Conservation (phyloP, 2,113 vertebrate species). For the Origma solitaria region DNA sequence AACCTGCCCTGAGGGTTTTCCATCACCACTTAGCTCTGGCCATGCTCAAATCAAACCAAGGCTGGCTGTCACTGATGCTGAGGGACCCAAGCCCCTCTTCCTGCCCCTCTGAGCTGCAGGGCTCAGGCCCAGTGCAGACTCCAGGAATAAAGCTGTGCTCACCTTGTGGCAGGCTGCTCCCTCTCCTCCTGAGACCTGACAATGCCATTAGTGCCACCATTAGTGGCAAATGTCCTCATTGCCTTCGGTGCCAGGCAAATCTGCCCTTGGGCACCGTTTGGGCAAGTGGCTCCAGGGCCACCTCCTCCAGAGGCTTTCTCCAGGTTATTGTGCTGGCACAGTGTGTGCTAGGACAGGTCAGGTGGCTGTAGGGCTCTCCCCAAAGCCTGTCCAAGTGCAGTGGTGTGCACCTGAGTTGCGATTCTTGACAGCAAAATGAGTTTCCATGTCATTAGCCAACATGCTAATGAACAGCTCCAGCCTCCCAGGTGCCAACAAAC, state of each 20-base stretch:
- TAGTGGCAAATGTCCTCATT: neutral
- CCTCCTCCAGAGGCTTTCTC: neutral
- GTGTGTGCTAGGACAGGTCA: fast-evolving
- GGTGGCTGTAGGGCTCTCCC: neutral
- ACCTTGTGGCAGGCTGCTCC: neutral
- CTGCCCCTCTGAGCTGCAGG: neutral
- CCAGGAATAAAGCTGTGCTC: neutral
- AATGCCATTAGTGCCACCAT: neutral
- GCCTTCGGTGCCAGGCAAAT: neutral
- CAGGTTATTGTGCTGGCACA: neutral
- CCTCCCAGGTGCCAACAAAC: neutral
- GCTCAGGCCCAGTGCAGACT: neutral
- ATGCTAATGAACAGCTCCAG: too few species aligned
- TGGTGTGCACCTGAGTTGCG: neutral
- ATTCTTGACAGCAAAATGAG: neutral
- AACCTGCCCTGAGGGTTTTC: neutral
- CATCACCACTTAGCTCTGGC: neutral
- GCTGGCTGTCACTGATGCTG: neutral
- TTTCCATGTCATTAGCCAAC: neutral
- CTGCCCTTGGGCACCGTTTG: neutral
- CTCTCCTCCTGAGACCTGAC: neutral
- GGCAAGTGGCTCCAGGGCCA: neutral
- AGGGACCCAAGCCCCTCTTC: fast-evolving
- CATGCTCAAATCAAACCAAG: neutral
- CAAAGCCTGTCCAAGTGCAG: neutral